Base-by-base conservation (phyloP, 2,888 invertebrate species). In the Drosophila neonasuta region DNA sequence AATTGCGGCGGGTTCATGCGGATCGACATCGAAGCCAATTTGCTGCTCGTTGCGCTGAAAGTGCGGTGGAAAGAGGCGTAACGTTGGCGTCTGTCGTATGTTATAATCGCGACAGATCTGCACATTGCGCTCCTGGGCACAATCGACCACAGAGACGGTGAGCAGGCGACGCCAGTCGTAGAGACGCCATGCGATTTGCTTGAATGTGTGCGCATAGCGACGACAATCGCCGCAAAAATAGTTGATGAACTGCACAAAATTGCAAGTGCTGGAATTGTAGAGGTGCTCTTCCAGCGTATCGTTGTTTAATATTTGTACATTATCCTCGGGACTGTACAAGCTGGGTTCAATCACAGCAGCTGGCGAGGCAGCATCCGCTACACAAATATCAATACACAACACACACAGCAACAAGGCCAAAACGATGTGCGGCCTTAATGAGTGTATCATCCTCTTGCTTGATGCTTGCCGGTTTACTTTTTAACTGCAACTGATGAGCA, bases 181-280 rank as follows among this genome's bases (percentile, higher is more conserved):
- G 11, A 81, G 17, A 2, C 42, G 15, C 9, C 45, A 8, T 0
- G 83, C 59, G 5, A 80, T 1, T 15, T 42, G 36, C 62, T 75
- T 80, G 9, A 72, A 80, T 0, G 50, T 94, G 0, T 97, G 96
- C 0, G 97, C 96, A 90, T 96, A 98, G 44, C 95, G 91, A 80
- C 95, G 94, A 89, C 98, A 99, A 89, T 96, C 96, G 8, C 98
- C 98, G 90, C 98, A 99, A 94, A 96, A 98, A 88, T 96, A 96
- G 90, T 96, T 97, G 90, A 97, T 98, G 92, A 98, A 98, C 90
- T 98, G 96, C 13, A 98, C 80, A 29, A 80, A 55, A 6, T 68
- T 67, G 39, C 61, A 64, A 2, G 34, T 55, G 30, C 17, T 32
- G 6, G 72, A 50, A 1, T n/a, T 15, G 15, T 5, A 1, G 0